Conservation (phyloP, 2,113 vertebrate species). For the Phodopus roborovskii region DNA sequence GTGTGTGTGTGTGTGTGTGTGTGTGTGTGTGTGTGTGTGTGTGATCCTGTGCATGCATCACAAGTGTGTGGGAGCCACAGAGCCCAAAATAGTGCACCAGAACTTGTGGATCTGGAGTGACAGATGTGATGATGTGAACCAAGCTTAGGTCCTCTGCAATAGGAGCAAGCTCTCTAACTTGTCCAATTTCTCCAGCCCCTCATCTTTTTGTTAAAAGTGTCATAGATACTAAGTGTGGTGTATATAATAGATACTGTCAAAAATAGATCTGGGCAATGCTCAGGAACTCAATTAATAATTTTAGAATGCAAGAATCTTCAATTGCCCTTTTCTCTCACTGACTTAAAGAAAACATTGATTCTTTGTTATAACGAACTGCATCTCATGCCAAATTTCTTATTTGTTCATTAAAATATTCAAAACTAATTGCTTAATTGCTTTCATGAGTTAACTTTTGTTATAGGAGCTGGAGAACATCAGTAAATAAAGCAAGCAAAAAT, state of each 20-base stretch:
- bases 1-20: background rate
- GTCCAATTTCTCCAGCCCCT: background rate
- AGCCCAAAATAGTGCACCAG: background rate
- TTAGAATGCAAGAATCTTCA: background rate
- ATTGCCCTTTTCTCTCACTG: background rate
- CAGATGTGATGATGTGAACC: background rate
- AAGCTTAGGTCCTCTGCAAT: no score
- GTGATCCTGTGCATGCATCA: background rate
- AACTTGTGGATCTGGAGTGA: no score
- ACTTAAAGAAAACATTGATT: background rate
- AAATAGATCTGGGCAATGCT: background rate
- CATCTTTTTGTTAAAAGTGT: background rate
- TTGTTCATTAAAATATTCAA: constrained; percentile 20
- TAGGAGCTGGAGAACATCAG: background rate
- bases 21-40: no score
- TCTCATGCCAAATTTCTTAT: background rate
- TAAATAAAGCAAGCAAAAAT: constrained; percentile 1
- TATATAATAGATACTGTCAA: background rate
- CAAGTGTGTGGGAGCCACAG: background rate
- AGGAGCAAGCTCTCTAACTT: background rate
- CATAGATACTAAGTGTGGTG: background rate
- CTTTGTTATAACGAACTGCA: background rate
- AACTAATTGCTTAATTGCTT: background rate
- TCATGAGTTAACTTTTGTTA: background rate
- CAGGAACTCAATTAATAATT: background rate